These are phyloP conservation scores for Cactoblastis cactorum DNA, from an alignment of 2,888 invertebrate species.

Conservation along the genomic window DNA sequence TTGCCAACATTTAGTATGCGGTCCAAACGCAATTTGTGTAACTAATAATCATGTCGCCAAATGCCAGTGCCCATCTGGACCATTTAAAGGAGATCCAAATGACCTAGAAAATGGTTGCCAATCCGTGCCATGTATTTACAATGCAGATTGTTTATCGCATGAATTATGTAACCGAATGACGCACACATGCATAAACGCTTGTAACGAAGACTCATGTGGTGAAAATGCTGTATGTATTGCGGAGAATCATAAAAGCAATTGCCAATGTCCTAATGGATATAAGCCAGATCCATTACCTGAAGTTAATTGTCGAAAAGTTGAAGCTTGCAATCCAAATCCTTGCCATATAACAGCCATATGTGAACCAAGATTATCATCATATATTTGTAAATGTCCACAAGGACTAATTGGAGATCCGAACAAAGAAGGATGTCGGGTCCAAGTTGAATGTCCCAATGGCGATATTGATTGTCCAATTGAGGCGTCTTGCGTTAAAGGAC, in stretches of 20 bases:
- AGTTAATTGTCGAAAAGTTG: slow-evolving; percentile 85
- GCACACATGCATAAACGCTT: slow-evolving; percentile 89
- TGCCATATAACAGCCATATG: slow-evolving; percentile 91
- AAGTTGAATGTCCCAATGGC: slow-evolving; percentile 86
- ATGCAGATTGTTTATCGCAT: slow-evolving; percentile 88
- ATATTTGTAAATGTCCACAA: slow-evolving; percentile 88
- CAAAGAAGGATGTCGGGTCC: slow-evolving; percentile 86
- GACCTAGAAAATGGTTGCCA: slow-evolving; percentile 86
- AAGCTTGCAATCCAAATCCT: slow-evolving; percentile 86
- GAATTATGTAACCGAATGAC: slow-evolving; percentile 91
- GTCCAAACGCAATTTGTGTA: slow-evolving; percentile 91
- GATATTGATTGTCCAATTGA: slow-evolving; percentile 88
- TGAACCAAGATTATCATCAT: slow-evolving; percentile 82
- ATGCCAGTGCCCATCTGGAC: slow-evolving; percentile 93
- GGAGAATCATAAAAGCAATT: slow-evolving; percentile 89
- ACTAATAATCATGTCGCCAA: slow-evolving; percentile 94
- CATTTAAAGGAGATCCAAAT: slow-evolving; percentile 91
- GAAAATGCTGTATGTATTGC: slow-evolving; percentile 92
- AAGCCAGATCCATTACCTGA: slow-evolving; percentile 91
- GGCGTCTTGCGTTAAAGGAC: slow-evolving; percentile 84
- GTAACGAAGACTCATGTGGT: slow-evolving; percentile 90
- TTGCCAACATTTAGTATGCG: slow-evolving; percentile 88
- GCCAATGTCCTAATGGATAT: slow-evolving; percentile 92
- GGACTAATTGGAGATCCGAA: slow-evolving; percentile 89
- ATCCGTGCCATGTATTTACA: slow-evolving; percentile 91